These are phyloP conservation scores for Wasmannia auropunctata DNA, from an alignment of 1,140 invertebrate genomes.

Conservation along the genomic window DNA sequence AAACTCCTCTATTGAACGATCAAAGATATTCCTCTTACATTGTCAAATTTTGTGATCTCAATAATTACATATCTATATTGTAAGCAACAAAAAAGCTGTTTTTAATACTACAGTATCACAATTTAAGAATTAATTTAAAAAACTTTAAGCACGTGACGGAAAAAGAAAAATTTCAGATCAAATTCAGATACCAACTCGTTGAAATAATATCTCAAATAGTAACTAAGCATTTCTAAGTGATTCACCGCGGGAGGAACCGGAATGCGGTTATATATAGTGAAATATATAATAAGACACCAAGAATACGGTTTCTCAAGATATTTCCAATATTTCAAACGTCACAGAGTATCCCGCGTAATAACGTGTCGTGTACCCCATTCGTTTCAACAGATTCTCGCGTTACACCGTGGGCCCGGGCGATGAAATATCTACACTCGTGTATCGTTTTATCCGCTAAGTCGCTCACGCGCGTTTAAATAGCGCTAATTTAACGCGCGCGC, in stretches of 20 bases:
- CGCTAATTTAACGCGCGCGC: constrained; percentile 33
- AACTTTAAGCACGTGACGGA: not conserved
- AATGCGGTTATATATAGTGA: not conserved
- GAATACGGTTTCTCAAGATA: not conserved
- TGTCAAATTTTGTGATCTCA: not conserved
- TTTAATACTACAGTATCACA: not conserved
- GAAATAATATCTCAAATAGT: constrained; percentile 5
- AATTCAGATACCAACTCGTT: not conserved
- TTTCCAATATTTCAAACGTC: not conserved
- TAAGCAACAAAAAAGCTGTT: not conserved
- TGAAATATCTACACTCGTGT: constrained; percentile 21
- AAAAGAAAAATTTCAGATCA: not conserved
- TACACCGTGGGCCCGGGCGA: not conserved
- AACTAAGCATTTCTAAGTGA: not conserved
- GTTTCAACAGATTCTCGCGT: constrained; percentile 32
- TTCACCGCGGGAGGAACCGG: not conserved
- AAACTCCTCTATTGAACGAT: not conserved
- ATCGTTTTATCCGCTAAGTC: constrained; percentile 1
- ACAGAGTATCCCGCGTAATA: not conserved
- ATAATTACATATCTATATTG: not conserved
- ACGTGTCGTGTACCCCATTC: not conserved
- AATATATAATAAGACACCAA: not conserved
- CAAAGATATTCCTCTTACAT: not conserved
- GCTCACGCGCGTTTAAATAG: constrained; percentile 16
- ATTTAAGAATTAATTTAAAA: not conserved